A percentile compares a stretch with the other conserved stretches of the same genome.
Conservation (phyloP, 2,797 vertebrate genomes). For the Cossypha niveicapilla region DNA sequence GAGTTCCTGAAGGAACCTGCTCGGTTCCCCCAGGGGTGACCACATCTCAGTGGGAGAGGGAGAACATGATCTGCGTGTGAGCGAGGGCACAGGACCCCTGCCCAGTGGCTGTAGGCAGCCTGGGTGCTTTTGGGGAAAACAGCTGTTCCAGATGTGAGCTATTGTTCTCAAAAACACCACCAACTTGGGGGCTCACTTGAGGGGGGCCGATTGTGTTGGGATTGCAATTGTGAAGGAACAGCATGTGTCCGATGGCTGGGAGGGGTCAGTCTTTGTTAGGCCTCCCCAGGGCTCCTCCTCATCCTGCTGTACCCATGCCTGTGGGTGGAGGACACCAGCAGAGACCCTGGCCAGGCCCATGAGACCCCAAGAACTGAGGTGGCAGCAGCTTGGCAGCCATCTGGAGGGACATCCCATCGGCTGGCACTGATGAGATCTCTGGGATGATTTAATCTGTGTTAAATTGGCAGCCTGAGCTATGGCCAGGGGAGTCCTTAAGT, state of each 20-base stretch:
- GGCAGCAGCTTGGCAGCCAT: not conserved
- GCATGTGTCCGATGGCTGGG: not conserved
- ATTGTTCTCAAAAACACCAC: slow-evolving; percentile 20
- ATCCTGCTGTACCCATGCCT: accelerated
- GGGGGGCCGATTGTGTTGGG: not conserved
- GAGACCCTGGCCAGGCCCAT: not conserved
- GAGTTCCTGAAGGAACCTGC: not conserved
- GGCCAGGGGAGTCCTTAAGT: slow-evolving; percentile 3
- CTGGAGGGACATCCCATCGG: not conserved
- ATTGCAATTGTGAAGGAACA: slow-evolving; percentile 44
- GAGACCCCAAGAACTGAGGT: not conserved
- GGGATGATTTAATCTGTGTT: slow-evolving; percentile 12
- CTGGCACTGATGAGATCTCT: not conserved
- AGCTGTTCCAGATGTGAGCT: slow-evolving; percentile 35
- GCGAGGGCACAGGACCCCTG: not conserved
- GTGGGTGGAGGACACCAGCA: not conserved
- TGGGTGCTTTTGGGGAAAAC: not conserved
- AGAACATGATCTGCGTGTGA: not conserved
- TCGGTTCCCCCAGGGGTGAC: not conserved
- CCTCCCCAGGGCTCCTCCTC: not conserved
- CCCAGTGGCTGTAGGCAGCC: not conserved
- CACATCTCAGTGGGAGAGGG: not conserved
- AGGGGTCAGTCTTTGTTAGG: slow-evolving; percentile 6
- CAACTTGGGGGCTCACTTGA: not conserved
- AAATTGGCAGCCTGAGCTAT: slow-evolving; percentile 26